Base-by-base conservation (phyloP, 1,140 invertebrate species). In the Babylonia areolata region DNA sequence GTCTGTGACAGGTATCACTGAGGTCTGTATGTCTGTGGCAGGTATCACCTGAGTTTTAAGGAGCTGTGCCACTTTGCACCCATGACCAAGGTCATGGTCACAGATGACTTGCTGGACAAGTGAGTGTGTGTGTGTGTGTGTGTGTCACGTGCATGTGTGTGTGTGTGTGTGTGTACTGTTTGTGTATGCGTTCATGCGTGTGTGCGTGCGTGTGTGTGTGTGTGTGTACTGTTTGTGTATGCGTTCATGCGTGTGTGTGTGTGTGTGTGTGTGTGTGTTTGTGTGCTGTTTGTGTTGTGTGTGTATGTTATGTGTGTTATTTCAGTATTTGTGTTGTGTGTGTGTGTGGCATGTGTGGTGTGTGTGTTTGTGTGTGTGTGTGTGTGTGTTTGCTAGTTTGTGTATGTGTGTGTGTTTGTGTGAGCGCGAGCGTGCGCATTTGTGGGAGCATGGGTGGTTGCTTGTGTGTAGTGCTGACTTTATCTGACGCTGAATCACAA, bases 31-130 rank as follows among this genome's bases (percentile, higher is more conserved):
- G n/a, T n/a, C n/a, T n/a, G n/a, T n/a, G n/a, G n/a, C 93, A 98
- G 98, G 96, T 99, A 99, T 94, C 96, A 97, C 88, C 96, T 96
- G 84, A 99, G 98, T 89, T 99, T 99, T 94, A 96, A 97, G 89
- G 98, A 99, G 94, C 97, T 99, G 86, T 95, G 99, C 75, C 96
- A 97, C 91, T 99, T 98, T 95, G 9, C n/a, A n/a, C 46, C 46
- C 9, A 51, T 51, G 46, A 12, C 98, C 99, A 94, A 97, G 97
- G 91, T 31, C n/a, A 95, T 95, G 95, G 9, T 96, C 58, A 96
- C 95, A 69, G 91, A 94, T 42, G 92, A 94, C n/a, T 96, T 95
- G 84, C 93, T 97, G 33, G 95, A 96, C 89, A 96, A 95, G 96
- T 97, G 92, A 95, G 6, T 31, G 33, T 42, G 23, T 40, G 42